Conservation (phyloP, 2,113 vertebrate species). For the Arenaria interpres region DNA sequence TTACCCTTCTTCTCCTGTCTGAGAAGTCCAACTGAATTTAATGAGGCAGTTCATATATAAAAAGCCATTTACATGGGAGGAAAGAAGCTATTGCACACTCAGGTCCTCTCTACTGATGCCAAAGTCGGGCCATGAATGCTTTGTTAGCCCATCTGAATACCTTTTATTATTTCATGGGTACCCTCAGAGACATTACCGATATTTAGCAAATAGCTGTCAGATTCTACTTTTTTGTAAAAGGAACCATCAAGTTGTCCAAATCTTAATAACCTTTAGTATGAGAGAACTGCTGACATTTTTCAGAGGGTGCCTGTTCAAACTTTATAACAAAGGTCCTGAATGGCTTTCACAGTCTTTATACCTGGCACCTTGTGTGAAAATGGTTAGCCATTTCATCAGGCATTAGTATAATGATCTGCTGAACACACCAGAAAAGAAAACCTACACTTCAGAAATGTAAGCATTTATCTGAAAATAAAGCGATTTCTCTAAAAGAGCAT, state of each 20-base stretch:
- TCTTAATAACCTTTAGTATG: conserved; percentile 3
- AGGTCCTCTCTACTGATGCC: not conserved
- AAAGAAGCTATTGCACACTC: not conserved
- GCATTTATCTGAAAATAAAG: not conserved
- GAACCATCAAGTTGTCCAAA: not conserved
- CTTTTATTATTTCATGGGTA: not conserved
- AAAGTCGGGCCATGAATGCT: not conserved
- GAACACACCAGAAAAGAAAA: not conserved
- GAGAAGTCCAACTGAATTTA: conserved; percentile 20
- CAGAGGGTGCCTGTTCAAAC: not conserved
- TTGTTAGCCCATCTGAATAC: not conserved
- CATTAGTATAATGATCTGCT: not conserved
- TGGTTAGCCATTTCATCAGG: not conserved
- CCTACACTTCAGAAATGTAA: not conserved
- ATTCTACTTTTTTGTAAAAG: not conserved
- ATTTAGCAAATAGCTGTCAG: not conserved
- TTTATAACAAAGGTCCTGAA: not conserved
- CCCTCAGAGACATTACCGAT: not conserved
- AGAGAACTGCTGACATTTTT: not conserved
- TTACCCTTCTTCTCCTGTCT: not conserved
- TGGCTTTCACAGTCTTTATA: not conserved
- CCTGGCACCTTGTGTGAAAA: not conserved
- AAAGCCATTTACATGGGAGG: not conserved
- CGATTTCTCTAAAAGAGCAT: not conserved
- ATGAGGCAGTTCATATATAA: conserved; percentile 5